Percentiles rank a stretch among this genome's conserved stretches.
These are phyloP conservation scores for Mesocricetus auratus DNA, from an alignment of 2,113 vertebrate genomes.

Conservation along the genomic window DNA sequence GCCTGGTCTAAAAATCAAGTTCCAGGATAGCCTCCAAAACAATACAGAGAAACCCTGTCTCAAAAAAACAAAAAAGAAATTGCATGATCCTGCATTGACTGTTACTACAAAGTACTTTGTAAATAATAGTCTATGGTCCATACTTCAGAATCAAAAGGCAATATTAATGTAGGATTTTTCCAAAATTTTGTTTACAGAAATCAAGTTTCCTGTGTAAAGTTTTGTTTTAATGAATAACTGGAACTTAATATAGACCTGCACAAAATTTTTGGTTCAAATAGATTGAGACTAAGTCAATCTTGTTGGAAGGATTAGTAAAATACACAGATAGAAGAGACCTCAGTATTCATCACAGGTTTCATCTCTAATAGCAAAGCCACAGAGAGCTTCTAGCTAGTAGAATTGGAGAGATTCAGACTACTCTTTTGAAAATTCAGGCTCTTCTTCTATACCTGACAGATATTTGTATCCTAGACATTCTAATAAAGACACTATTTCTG, in stretches of 20 bases:
- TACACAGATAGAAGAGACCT: neutral
- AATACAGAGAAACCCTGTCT: no score
- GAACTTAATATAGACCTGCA: neutral
- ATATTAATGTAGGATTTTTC: neutral
- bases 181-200: neutral
- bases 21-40: no score
- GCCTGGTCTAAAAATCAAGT: no score
- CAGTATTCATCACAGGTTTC: neutral
- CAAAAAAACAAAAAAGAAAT: no score
- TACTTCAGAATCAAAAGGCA: conserved; percentile 5
- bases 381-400: conserved; percentile 14
- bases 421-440: conserved; percentile 51
- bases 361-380: conserved; percentile 35
- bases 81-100: neutral
- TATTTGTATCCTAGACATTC: neutral
- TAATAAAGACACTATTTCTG: conserved; percentile 64
- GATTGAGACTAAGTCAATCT: neutral
- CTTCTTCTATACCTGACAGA: neutral
- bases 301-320: conserved; percentile 30
- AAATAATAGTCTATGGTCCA: conserved; percentile 7
- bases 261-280: neutral
- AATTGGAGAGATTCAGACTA: neutral
- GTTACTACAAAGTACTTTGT: neutral
- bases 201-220: neutral
- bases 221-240: conserved; percentile 3